These are phyloP conservation scores for Corvus cornix DNA, from an alignment of 2,113 vertebrate genomes.

Conservation along the genomic window DNA sequence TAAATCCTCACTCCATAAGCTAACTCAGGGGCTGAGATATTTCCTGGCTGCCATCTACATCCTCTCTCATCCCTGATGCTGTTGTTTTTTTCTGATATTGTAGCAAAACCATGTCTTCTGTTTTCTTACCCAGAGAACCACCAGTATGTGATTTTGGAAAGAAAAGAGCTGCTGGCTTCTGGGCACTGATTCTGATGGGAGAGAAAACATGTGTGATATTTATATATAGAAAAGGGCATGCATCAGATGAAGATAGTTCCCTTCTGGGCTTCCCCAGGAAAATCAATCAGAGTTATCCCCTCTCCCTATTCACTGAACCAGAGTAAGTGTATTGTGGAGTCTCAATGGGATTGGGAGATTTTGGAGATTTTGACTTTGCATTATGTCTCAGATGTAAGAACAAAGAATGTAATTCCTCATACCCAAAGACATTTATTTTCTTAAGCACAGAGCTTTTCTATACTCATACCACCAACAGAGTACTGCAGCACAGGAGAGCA, in stretches of 20 bases:
- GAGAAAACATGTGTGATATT: constrained; percentile 40
- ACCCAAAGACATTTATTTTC: neutral
- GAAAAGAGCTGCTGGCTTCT: constrained; percentile 85
- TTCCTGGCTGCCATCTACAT: neutral
- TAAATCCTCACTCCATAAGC: neutral
- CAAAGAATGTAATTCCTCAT: neutral
- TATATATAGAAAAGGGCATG: neutral
- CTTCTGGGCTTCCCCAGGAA: neutral
- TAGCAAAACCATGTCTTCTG: neutral
- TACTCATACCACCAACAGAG: neutral
- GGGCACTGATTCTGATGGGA: constrained; percentile 88
- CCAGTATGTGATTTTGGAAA: constrained; percentile 92
- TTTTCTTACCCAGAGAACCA: constrained; percentile 91
- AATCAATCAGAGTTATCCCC: neutral
- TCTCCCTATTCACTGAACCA: neutral
- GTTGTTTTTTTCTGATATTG: neutral
- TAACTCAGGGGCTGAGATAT: neutral
- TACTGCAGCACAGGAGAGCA: neutral
- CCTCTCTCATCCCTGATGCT: neutral
- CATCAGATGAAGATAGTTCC: neutral
- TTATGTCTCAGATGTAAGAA: neutral
- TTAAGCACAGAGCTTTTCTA: neutral
- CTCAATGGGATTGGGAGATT: neutral
- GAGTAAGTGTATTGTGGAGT: neutral
- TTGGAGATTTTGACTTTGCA: neutral